Evolutionary conservation across 2,113 vertebrate genomes (phyloP), one percentile per base, ranked within the genome.

Genomic region (Ondatra zibethicus): DNA sequence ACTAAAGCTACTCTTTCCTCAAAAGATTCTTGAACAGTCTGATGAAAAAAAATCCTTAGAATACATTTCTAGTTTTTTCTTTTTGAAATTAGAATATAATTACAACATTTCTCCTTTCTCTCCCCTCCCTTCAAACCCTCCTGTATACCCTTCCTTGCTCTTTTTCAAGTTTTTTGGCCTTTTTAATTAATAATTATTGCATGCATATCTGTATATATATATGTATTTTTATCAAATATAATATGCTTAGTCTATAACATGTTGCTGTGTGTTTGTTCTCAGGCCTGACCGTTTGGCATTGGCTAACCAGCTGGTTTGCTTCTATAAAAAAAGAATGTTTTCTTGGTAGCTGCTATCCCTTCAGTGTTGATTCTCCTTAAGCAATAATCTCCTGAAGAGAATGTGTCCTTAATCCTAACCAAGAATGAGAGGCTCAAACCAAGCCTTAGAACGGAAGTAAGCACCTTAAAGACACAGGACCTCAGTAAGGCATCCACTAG

Each of bases 381-480:
- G 27, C 25, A 82, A 78, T 50, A 94, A 75, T 25, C 17, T 23
- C 10, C 45, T 88, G 36, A 89, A 95, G 66, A 96, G 61, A 88
- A 63, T 82, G 52, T 80, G 66, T 47, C 50, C 8, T 85, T 63
- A 88, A 97, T 76, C 39, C 39, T 92, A 86, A 77, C 5, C 81
- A 84, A 68, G 21, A 63, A 21, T 39, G 61, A 55, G 19, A 75
- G 4, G 50, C 25, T 39, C 75, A 77, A 84, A 50, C 4, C 63
- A 68, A 89, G 63, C 70, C 72, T 93, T 66, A 50, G 45, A 89
- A 17, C 31, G 86, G 88, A 63, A 5, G 7, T 19, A 45, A 75
- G 45, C 50, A 75, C 55, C 29, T 14, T 50, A 77, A 77, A 91
- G 85, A 61, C 47, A 16, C 1, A 7, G 66, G 2, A 65, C 58